Base-by-base conservation (phyloP, 2,113 vertebrate species). In the Pleuronectes platessa region DNA sequence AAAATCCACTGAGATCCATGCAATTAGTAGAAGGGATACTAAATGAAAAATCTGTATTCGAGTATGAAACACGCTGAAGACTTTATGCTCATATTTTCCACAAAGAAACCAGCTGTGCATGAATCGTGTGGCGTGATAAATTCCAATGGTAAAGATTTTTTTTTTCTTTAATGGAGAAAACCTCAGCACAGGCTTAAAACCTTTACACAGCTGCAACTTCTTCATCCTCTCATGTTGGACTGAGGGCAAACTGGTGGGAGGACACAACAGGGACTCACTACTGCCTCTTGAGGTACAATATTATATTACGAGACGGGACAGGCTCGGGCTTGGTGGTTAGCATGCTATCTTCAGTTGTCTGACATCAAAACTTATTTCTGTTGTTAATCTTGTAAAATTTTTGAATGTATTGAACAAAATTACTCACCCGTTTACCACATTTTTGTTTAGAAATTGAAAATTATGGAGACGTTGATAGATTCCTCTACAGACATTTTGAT, bases 21-120 rank as follows among this genome's bases (percentile, higher is more conserved):
- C n/a, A 56, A 20, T 49, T 45, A 40, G 7, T 70, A 62, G 3
- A 68, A 81, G 66, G 69, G 71, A 65, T 68, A 68, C 74, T 31
- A 37, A n/a, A 75, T 55, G 10, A 10, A 55, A 37, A 37, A 37
- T 37, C 35, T 59, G 17, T 45, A 54, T 68, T 49, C 42, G 49
- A 13, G 23, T 56, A 72, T 83, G 70, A 75, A 74, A 56, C 31
- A 74, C 42, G 35, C 35, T 37, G 35, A 37, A 37, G 35, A 37
- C 9, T 37, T 37, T 8, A 10, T 37, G 31, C 8, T 2, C 35
- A 10, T 51, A 24, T 45, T 45, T 45, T 45, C 14, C 42, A 45
- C 42, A 45, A 14, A 45, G 13, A 45, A 45, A 45, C 2, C 42
- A 45, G 11, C 42, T 15, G 3, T 45, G 42, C 14, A 13, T 14